Base-by-base conservation (phyloP, 2,113 vertebrate genomes). In the Micronisus gabar region DNA sequence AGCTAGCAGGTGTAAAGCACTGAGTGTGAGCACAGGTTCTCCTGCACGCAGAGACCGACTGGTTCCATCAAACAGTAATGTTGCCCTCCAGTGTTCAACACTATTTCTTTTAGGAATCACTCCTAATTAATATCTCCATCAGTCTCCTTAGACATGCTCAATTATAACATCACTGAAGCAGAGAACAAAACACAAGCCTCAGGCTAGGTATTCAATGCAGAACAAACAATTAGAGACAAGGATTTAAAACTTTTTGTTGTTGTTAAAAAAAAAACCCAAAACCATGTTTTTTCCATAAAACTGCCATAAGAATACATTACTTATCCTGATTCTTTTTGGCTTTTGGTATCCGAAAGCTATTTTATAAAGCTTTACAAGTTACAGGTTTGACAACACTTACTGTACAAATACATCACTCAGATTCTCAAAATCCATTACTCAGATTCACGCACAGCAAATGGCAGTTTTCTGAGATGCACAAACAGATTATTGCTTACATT, bases 41-140 rank as follows among this genome's bases (percentile, higher is more conserved):
- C 27, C 52, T n/a, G 20, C 13, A 63, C 4, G 8, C 8, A 52
- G n/a, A 78, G 47, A 74, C 7, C 4, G 5, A 83, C 55, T 11
- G 43, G 50, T 76, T 86, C 65, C 83, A 93, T 76, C 78, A 87
- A 91, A 79, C 4, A 11, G 76, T 81, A 71, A 91, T 38, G 89
- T 96, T 96, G 93, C 89, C 91, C 93, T 94, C 84, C 95, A 91
- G 89, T 91, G 93, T 96, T 90, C 81, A 90, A 85, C 34, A 72
- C 48, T 4, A 73, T 36, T 96, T 85, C 78, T 85, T 95, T 90
- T 81, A 84, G 48, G 52, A 91, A 87, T 94, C 86, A 61, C 17
- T 86, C 71, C 71, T 73, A 93, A 95, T 94, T 94, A 93, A 6
- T 87, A 96, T 58, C 74, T 86, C 87, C 79, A 87, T 85, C 93